These are phyloP conservation scores for Tipula vernalis DNA, from an alignment of 2,888 invertebrate genomes.

Conservation along the genomic window DNA sequence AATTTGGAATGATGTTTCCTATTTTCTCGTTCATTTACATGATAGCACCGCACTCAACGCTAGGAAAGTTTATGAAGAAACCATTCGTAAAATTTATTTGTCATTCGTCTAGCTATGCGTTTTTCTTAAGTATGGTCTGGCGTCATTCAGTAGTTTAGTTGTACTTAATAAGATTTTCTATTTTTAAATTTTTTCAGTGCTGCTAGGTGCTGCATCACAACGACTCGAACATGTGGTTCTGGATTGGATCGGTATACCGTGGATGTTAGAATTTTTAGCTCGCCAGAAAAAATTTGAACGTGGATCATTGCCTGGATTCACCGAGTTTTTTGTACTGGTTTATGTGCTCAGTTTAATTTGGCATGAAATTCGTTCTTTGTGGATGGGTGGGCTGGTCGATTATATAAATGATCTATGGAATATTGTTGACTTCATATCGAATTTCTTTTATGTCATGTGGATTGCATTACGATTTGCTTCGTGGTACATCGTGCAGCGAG, in stretches of 20 bases:
- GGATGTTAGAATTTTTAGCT: slow-evolving; percentile 59
- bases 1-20: slow-evolving; percentile 85
- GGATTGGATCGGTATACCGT: slow-evolving; percentile 65
- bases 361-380: slow-evolving; percentile 84
- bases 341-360: slow-evolving; percentile 90
- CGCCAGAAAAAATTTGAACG: slow-evolving; percentile 69
- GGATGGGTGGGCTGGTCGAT: slow-evolving; percentile 79
- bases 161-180: neutral
- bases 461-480: slow-evolving; percentile 78
- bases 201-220: slow-evolving; percentile 89
- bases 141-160: neutral
- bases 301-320: slow-evolving; percentile 64
- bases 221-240: slow-evolving; percentile 71
- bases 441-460: slow-evolving; percentile 90
- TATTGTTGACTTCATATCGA: slow-evolving; percentile 94
- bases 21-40: slow-evolving; percentile 86
- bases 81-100: slow-evolving; percentile 98
- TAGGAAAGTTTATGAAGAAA: slow-evolving; percentile 87
- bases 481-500: slow-evolving; percentile 74
- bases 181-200: slow-evolving; percentile 52
- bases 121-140: slow-evolving; percentile 77
- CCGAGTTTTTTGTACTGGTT: slow-evolving; percentile 70
- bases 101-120: slow-evolving; percentile 90
- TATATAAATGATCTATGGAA: slow-evolving; percentile 97
- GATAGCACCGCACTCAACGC: slow-evolving; percentile 75